Evolutionary conservation across 2,888 invertebrate genomes (phyloP).

Genomic region (Drosophila paramelanica): DNA sequence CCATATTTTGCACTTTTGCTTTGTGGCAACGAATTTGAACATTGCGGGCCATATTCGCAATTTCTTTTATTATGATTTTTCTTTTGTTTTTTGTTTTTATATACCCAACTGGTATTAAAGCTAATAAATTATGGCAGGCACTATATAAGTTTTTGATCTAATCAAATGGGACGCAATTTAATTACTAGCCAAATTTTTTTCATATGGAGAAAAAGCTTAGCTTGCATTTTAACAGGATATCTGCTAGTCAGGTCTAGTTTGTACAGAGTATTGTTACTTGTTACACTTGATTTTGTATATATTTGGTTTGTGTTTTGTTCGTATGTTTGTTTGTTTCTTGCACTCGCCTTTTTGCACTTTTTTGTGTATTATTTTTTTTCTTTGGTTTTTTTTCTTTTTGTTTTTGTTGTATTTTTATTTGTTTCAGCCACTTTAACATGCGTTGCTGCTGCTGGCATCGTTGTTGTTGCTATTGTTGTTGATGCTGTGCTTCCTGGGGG

Average conservation of each 20-base stretch:
- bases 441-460: slow-evolving; percentile 20
- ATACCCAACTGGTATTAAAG: not conserved
- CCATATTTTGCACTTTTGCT: slow-evolving; percentile 67
- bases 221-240: slow-evolving; percentile 2
- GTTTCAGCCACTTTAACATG: slow-evolving; percentile 62
- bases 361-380: slow-evolving; percentile 21
- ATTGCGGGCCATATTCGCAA: slow-evolving; percentile 30
- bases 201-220: not conserved
- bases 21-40: slow-evolving; percentile 33
- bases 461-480: slow-evolving; percentile 24
- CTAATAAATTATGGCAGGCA: too few species aligned
- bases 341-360: slow-evolving; percentile 65
- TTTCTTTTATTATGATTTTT: slow-evolving; percentile 6
- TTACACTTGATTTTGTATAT: slow-evolving; percentile 45
- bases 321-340: slow-evolving; percentile 56
- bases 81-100: not conserved
- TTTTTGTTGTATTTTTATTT: slow-evolving; percentile 39
- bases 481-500: slow-evolving; percentile 13
- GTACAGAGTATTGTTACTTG: slow-evolving; percentile 12
- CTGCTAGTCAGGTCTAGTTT: slow-evolving; percentile 9
- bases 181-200: too few species aligned
- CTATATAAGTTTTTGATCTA: too few species aligned
- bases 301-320: slow-evolving; percentile 26
- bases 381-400: slow-evolving; percentile 9
- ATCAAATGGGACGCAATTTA: too few species aligned